A percentile compares a stretch with the other conserved stretches of the same genome.
Conservation (phyloP, 1,140 invertebrate genomes). For the Scaptodrosophila lebanonensis region DNA sequence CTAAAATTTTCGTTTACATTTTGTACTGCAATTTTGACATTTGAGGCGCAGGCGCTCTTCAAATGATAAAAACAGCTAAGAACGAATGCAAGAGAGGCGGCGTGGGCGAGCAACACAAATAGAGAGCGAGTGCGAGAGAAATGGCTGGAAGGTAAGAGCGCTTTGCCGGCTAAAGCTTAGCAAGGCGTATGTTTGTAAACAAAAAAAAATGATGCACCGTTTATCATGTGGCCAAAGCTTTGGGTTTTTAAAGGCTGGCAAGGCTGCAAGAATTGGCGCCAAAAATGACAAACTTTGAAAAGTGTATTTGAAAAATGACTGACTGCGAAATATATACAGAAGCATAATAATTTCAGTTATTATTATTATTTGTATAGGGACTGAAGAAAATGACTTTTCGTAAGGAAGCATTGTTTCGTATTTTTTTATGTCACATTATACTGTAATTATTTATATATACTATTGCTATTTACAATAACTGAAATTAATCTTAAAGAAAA, state of each 20-base stretch:
- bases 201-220: conserved; percentile 8
- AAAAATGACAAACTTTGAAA: not conserved
- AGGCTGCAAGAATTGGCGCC: conserved; percentile 18
- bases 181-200: conserved; percentile 36
- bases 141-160: too few species aligned
- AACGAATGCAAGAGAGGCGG: conserved; percentile 1
- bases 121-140: conserved; percentile 1
- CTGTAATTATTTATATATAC: too few species aligned
- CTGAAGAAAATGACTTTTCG: too few species aligned
- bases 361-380: too few species aligned
- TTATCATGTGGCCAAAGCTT: conserved; percentile 20
- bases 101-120: not conserved
- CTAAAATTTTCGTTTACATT: conserved; percentile 58
- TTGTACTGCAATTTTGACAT: conserved; percentile 64
- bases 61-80: not conserved
- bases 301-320: not conserved
- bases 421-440: too few species aligned
- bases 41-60: conserved; percentile 52
- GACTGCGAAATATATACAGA: too few species aligned
- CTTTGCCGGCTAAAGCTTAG: conserved; percentile 25
- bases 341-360: too few species aligned
- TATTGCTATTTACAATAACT: too few species aligned
- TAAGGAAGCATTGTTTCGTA: too few species aligned
- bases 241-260: conserved; percentile 25
- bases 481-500: too few species aligned